phyloP scores from a whole-genome alignment of 1,140 invertebrate species.

The Pogonognathellus flavescens region DNA sequence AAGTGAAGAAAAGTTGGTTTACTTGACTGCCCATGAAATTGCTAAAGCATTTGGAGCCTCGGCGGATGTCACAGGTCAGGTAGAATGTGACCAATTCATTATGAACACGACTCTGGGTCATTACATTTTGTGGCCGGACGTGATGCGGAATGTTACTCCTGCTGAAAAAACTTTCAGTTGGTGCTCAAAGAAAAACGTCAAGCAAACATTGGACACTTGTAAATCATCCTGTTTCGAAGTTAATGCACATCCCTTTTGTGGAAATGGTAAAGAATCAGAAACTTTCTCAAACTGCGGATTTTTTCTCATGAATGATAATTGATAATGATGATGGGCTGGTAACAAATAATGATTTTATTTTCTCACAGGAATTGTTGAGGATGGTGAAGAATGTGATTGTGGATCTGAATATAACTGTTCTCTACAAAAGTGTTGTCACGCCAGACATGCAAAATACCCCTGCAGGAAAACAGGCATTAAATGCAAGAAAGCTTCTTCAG shows the following conservation, averaged over 20 bases:
- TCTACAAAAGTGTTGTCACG: slow-evolving; percentile 60
- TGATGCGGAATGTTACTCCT: slow-evolving; percentile 53
- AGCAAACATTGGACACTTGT: slow-evolving; percentile 52
- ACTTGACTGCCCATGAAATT: slow-evolving; percentile 65
- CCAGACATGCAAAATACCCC: slow-evolving; percentile 54
- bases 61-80: slow-evolving; percentile 55
- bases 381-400: slow-evolving; percentile 66
- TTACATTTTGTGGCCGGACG: slow-evolving; percentile 64
- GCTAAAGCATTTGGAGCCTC: slow-evolving; percentile 62
- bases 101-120: slow-evolving; percentile 41
- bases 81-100: slow-evolving; percentile 62
- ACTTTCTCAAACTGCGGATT: not conserved
- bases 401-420: slow-evolving; percentile 60
- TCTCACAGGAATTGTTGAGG: slow-evolving; percentile 61
- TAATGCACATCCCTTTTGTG: slow-evolving; percentile 63
- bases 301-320: not conserved
- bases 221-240: slow-evolving; percentile 63
- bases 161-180: slow-evolving; percentile 61
- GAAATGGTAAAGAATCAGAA: slow-evolving; percentile 59
- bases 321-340: not conserved
- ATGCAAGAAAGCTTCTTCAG: not conserved
- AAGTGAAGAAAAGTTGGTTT: slow-evolving; percentile 53
- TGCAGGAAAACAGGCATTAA: slow-evolving; percentile 60
- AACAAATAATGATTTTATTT: not conserved
- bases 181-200: slow-evolving; percentile 56